Percentiles rank a stretch among this genome's conserved stretches.
These are phyloP conservation scores for Cephonodes hylas DNA, from an alignment of 2,888 invertebrate species.

Conservation along the genomic window DNA sequence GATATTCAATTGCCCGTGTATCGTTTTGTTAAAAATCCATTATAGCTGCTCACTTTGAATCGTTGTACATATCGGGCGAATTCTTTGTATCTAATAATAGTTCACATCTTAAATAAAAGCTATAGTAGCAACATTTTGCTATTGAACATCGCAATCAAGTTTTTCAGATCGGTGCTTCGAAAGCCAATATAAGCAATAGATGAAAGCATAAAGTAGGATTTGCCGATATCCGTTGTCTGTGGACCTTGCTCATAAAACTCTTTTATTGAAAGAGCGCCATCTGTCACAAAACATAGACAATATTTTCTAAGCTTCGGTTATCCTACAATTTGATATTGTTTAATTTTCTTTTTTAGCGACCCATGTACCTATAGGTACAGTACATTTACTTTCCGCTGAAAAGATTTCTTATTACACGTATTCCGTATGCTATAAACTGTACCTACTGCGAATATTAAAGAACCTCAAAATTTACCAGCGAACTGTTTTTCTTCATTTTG, in stretches of 20 bases:
- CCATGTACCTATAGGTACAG: too few species aligned
- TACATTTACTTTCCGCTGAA: too few species aligned
- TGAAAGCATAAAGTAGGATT: constrained; percentile 4
- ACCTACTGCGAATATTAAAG: too few species aligned
- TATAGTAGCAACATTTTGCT: not conserved
- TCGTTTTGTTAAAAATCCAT: too few species aligned
- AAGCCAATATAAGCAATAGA: not conserved
- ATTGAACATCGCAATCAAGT: not conserved
- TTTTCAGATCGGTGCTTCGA: not conserved
- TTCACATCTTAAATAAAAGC: too few species aligned
- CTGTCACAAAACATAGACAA: not conserved
- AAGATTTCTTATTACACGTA: too few species aligned
- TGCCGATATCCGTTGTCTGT: not conserved
- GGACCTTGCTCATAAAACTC: not conserved
- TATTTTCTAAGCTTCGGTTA: not conserved
- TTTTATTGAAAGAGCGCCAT: not conserved
- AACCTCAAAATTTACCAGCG: too few species aligned
- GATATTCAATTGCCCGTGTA: too few species aligned
- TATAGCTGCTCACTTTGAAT: too few species aligned
- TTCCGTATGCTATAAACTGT: too few species aligned
- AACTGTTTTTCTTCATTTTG: not conserved
- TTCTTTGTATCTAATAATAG: too few species aligned
- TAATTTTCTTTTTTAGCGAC: not conserved
- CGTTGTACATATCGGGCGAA: too few species aligned
- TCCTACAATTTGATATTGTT: not conserved